phyloP scores from a whole-genome alignment of 2,888 invertebrate species.

The Leucozona laternaria region DNA sequence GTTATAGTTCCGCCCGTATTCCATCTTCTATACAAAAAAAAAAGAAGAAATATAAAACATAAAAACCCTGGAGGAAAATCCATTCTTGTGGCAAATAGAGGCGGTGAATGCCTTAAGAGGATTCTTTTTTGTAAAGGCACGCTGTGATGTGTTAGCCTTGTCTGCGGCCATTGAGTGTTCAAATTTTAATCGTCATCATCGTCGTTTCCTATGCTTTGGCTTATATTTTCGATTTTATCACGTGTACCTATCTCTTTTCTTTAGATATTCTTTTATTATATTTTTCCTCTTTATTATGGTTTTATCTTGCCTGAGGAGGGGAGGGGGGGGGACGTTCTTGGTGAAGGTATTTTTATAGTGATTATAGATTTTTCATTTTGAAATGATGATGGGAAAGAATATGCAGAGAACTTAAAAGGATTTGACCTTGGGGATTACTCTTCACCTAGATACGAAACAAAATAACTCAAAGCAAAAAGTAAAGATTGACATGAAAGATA shows the following conservation, averaged over 20 bases:
- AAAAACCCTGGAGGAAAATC: slow-evolving; percentile 27
- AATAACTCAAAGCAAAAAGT: not conserved
- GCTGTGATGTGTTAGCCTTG: slow-evolving; percentile 61
- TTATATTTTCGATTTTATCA: slow-evolving; percentile 32
- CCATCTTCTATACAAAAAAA: not conserved
- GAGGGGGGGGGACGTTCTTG: not conserved
- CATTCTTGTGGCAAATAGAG: slow-evolving; percentile 31
- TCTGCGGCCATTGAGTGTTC: slow-evolving; percentile 70
- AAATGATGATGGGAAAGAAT: slow-evolving; percentile 12
- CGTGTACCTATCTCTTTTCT: slow-evolving; percentile 13
- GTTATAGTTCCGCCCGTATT: slow-evolving; percentile 3
- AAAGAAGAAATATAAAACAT: slow-evolving; percentile 3
- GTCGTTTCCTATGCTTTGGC: not conserved
- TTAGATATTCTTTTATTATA: not conserved
- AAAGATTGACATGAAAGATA: not conserved
- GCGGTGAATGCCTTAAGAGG: slow-evolving; percentile 36
- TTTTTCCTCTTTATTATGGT: not conserved
- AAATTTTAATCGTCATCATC: slow-evolving; percentile 44
- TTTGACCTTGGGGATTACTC: slow-evolving; percentile 20
- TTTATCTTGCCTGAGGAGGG: not conserved
- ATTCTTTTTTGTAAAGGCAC: slow-evolving; percentile 40
- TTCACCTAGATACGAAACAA: slow-evolving; percentile 10
- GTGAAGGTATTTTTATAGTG: slow-evolving; percentile 28
- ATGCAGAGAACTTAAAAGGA: slow-evolving; percentile 5
- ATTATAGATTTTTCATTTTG: slow-evolving; percentile 32